phyloP scores from a whole-genome alignment of 1,140 invertebrate species.

The Drosophila subobscura region DNA sequence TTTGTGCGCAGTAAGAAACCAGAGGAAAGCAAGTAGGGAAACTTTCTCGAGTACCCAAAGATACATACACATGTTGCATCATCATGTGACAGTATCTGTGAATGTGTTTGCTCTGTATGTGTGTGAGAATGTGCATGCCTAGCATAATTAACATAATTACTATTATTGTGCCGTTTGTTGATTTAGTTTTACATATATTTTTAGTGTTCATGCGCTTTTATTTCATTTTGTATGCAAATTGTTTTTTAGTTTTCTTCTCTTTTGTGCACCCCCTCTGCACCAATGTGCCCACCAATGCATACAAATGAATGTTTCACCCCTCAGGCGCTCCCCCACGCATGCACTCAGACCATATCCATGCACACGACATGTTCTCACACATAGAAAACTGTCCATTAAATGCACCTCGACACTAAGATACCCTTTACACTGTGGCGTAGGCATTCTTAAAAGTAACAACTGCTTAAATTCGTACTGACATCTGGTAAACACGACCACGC shows the following conservation, averaged over 20 bases:
- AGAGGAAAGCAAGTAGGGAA: constrained; percentile 41
- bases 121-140: constrained; percentile 27
- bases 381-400: constrained; percentile 9
- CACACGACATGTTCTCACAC: not conserved
- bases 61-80: constrained; percentile 43
- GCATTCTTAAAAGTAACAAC: no score
- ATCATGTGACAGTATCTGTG: constrained; percentile 18
- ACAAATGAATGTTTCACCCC: constrained; percentile 24
- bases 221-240: constrained; percentile 67
- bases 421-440: no score
- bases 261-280: not conserved
- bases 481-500: no score
- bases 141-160: constrained; percentile 79
- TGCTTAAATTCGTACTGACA: no score
- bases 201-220: constrained; percentile 54
- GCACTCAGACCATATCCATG: not conserved
- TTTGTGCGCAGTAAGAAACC: constrained; percentile 33
- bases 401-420: not conserved
- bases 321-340: not conserved
- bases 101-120: constrained; percentile 8
- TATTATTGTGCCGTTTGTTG: constrained; percentile 74
- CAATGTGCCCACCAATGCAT: constrained; percentile 6
- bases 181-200: constrained; percentile 72
- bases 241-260: constrained; percentile 59
- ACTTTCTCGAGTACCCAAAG: constrained; percentile 31